Percentiles rank a stretch among this genome's conserved stretches.
These are phyloP conservation scores for Caenorhabditis sp. DNA, from an alignment of 2,888 invertebrate genomes.

Conservation along the genomic window DNA sequence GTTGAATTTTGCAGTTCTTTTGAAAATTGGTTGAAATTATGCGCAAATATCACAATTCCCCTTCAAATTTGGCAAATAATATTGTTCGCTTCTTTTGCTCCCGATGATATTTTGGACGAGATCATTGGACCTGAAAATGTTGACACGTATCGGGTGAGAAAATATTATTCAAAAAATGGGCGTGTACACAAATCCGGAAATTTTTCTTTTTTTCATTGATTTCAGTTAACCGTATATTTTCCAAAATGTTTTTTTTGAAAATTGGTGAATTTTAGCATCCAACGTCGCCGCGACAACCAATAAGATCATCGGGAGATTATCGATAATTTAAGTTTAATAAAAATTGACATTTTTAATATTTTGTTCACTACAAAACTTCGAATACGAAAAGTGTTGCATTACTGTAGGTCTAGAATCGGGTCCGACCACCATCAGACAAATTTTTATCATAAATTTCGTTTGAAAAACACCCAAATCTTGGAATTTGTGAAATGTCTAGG, in stretches of 20 bases:
- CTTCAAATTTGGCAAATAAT: background rate
- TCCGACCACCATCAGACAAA: too few species aligned
- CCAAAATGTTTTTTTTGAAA: background rate
- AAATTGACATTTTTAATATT: background rate
- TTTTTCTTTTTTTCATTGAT: background rate
- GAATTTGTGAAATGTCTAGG: too few species aligned
- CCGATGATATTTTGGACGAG: background rate
- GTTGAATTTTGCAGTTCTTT: background rate
- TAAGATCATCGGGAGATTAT: background rate
- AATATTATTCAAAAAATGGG: too few species aligned
- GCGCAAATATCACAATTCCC: background rate
- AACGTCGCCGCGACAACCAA: background rate
- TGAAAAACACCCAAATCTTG: too few species aligned
- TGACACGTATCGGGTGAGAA: background rate
- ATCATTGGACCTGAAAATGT: background rate
- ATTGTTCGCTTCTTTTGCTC: background rate
- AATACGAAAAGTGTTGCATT: too few species aligned
- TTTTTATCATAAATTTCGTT: too few species aligned
- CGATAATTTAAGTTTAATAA: background rate
- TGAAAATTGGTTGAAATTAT: background rate
- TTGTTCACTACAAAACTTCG: too few species aligned
- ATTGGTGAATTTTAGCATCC: background rate
- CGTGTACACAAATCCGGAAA: too few species aligned
- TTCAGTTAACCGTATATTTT: background rate
- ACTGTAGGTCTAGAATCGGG: background rate